Evolutionary conservation across 2,888 invertebrate species (phyloP).

Genomic region (Eucera pruinosa): DNA sequence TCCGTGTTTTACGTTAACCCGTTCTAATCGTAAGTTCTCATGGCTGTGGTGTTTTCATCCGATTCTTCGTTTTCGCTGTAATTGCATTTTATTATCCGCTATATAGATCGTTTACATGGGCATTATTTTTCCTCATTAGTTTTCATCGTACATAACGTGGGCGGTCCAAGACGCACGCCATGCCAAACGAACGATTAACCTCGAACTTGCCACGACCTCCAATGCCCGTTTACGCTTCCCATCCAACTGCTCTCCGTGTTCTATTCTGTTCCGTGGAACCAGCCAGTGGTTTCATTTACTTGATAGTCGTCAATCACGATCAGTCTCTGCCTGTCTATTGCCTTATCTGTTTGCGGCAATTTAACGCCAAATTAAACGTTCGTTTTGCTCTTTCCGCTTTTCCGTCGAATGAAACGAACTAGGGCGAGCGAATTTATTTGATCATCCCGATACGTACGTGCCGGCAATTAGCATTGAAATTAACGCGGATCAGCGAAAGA

Average conservation of each 20-base stretch:
- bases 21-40: too few relatives aligned
- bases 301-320: conserved; percentile 12
- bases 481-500: too few relatives aligned
- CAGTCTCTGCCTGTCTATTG: background rate
- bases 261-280: conserved; percentile 43
- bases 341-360: background rate
- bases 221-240: conserved; percentile 49
- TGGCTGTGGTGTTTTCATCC: too few relatives aligned
- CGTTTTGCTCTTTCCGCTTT: background rate
- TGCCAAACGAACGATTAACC: conserved; percentile 73
- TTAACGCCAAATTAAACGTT: background rate
- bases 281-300: conserved; percentile 27
- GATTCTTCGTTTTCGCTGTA: too few relatives aligned
- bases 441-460: too few relatives aligned
- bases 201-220: conserved; percentile 72
- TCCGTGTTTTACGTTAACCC: too few relatives aligned
- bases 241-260: conserved; percentile 40
- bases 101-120: background rate
- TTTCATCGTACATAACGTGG: conserved; percentile 60
- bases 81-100: too few relatives aligned
- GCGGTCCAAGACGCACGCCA: conserved; percentile 55
- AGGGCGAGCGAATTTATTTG: too few relatives aligned
- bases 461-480: too few relatives aligned
- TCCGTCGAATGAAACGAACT: too few relatives aligned
- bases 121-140: conserved; percentile 17